Conservation (phyloP, 2,113 vertebrate species). For the Noctilio leporinus region DNA sequence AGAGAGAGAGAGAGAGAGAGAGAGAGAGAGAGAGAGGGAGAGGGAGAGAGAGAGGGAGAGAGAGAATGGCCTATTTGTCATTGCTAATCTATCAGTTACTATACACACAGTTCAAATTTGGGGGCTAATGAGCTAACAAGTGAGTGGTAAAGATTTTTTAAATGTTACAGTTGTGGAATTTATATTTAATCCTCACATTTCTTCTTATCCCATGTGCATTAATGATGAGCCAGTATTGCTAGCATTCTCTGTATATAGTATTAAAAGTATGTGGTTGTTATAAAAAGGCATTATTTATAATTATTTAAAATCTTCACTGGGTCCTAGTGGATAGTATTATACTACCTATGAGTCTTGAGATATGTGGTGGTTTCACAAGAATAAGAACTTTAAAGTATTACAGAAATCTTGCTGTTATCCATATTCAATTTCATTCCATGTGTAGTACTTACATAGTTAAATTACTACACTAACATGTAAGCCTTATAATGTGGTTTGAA, state of each 20-base stretch:
- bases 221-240: background rate
- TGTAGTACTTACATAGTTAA: background rate
- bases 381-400: background rate
- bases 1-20: no score
- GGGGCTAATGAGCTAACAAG: background rate
- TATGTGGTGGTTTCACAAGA: background rate
- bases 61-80: background rate
- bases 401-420: background rate
- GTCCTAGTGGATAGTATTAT: background rate
- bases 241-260: background rate
- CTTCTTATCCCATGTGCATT: background rate
- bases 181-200: background rate
- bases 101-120: background rate
- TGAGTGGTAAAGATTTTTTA: background rate
- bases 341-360: background rate
- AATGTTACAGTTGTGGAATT: background rate
- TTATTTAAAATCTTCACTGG: background rate
- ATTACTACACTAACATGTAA: background rate
- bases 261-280: background rate
- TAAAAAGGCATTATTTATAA: background rate
- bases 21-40: no score
- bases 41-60: no score
- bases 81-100: background rate
- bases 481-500: background rate
- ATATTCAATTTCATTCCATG: background rate